A percentile compares a stretch with the other conserved stretches of the same genome.
phyloP scores from a whole-genome alignment of 2,797 vertebrate genomes.

The Sebastes glaucus region DNA sequence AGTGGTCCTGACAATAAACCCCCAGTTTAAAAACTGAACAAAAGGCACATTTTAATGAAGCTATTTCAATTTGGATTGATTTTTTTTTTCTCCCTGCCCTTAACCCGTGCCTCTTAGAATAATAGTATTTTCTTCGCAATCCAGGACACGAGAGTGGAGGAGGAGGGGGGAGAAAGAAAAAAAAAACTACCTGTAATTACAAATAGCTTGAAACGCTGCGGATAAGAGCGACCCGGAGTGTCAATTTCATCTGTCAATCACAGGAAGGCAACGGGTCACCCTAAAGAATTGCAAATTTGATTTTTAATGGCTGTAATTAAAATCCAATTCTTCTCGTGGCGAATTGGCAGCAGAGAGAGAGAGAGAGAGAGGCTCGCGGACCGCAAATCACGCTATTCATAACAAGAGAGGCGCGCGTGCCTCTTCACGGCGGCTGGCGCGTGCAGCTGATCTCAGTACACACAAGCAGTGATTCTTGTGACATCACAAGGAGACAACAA shows the following conservation, averaged over 20 bases:
- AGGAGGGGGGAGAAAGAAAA: slow-evolving; percentile 64
- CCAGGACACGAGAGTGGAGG: slow-evolving; percentile 84
- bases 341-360: slow-evolving; percentile 78
- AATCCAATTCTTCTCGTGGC: slow-evolving; percentile 89
- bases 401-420: slow-evolving; percentile 61
- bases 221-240: slow-evolving; percentile 95
- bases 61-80: slow-evolving; percentile 96
- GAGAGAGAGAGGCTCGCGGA: slow-evolving; percentile 69
- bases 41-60: slow-evolving; percentile 94
- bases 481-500: slow-evolving; percentile 67
- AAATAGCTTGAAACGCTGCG: slow-evolving; percentile 94
- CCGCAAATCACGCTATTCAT: slow-evolving; percentile 83
- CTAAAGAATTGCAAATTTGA: slow-evolving; percentile 97
- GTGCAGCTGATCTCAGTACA: slow-evolving; percentile 76
- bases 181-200: slow-evolving; percentile 98
- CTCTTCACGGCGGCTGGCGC: slow-evolving; percentile 65
- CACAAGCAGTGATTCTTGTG: slow-evolving; percentile 72
- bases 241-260: slow-evolving; percentile 99
- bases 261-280: slow-evolving; percentile 89
- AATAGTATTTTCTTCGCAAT: slow-evolving; percentile 91
- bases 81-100: slow-evolving; percentile 90
- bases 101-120: slow-evolving; percentile 90
- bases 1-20: slow-evolving; percentile 89
- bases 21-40: slow-evolving; percentile 85
- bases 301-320: slow-evolving; percentile 98